These are phyloP conservation scores for Nasua narica DNA, from an alignment of 2,797 vertebrate species.

Conservation along the genomic window DNA sequence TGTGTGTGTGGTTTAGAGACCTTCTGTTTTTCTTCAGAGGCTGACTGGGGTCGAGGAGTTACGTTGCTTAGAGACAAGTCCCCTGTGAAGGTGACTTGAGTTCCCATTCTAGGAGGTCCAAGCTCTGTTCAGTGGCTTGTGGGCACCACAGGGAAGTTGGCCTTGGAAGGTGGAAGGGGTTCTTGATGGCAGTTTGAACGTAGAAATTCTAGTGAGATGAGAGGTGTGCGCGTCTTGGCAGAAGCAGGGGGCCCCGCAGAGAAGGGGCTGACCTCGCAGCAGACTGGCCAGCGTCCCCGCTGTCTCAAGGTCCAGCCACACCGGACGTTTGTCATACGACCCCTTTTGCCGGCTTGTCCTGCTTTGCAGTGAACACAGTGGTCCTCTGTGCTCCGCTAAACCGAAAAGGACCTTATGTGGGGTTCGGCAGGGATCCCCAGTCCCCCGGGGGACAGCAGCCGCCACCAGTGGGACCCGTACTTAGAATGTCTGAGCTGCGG, in stretches of 20 bases:
- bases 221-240: fast-evolving
- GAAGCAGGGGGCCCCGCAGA: background rate
- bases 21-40: background rate
- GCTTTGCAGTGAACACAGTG: background rate
- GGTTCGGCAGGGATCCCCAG: background rate
- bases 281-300: background rate
- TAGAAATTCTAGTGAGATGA: background rate
- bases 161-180: background rate
- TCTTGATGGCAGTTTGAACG: background rate
- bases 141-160: background rate
- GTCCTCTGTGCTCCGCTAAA: background rate
- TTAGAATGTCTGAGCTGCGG: background rate
- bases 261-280: background rate
- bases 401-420: background rate
- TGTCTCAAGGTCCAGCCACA: fast-evolving
- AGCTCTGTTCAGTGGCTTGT: background rate
- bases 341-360: background rate
- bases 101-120: background rate
- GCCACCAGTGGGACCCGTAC: too few species aligned
- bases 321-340: fast-evolving
- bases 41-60: background rate
- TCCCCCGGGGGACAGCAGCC: too few species aligned
- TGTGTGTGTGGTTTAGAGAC: background rate
- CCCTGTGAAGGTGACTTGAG: background rate
- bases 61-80: background rate